Evolutionary conservation across 1,140 invertebrate genomes (phyloP).

Genomic region (Magallana angulata): DNA sequence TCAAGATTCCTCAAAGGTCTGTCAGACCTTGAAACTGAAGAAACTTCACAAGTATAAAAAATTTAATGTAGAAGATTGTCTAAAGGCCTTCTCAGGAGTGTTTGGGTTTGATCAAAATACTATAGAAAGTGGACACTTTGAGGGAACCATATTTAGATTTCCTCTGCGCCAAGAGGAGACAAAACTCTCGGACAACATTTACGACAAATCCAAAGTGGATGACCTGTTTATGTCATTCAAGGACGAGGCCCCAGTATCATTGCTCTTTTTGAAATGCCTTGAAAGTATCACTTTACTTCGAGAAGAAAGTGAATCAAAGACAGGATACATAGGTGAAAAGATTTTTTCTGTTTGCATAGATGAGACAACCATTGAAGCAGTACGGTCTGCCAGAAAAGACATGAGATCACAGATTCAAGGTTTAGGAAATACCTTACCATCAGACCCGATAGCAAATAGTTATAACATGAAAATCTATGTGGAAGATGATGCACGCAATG

Average conservation of each 20-base stretch:
- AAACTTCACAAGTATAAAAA: conserved; percentile 30
- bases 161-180: conserved; percentile 57
- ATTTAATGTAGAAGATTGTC: not conserved
- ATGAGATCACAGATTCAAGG: conserved; percentile 35
- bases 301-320: not conserved
- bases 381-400: not conserved
- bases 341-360: conserved; percentile 33
- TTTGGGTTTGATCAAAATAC: conserved; percentile 55
- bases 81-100: conserved; percentile 49
- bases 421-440: not conserved
- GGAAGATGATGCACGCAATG: not conserved
- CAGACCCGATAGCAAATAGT: not conserved
- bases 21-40: conserved; percentile 45
- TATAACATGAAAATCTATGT: conserved; percentile 36
- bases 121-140: conserved; percentile 55
- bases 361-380: not conserved
- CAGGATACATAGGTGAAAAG: not conserved
- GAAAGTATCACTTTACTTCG: conserved; percentile 40
- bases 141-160: conserved; percentile 69
- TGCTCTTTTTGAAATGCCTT: conserved; percentile 60
- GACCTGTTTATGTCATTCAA: conserved; percentile 60
- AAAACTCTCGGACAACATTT: conserved; percentile 53
- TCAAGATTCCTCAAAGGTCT: conserved; percentile 41
- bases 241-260: conserved; percentile 53
- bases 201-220: conserved; percentile 59